Conservation (phyloP, 1,140 invertebrate species). For the Sinella curviseta region DNA sequence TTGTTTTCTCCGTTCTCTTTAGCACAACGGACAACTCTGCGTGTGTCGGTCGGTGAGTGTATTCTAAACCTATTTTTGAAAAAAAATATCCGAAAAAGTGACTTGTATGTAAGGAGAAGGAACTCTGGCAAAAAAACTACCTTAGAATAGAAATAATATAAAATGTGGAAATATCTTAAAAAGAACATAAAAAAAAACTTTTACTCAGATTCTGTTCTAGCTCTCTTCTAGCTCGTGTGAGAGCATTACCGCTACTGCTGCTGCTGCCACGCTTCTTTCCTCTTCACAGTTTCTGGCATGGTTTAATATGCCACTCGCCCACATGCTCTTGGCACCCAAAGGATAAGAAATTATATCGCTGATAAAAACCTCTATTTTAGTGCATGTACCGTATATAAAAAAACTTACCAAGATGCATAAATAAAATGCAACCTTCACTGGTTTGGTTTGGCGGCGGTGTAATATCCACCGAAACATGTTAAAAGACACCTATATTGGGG, state of each 20-base stretch:
- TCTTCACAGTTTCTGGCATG: neutral
- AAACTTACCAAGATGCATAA: no score
- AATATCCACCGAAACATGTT: no score
- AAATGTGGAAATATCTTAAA: neutral
- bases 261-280: neutral
- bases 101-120: neutral
- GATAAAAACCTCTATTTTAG: neutral
- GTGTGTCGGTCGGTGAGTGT: no score
- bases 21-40: no score
- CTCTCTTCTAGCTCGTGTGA: no score
- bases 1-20: no score
- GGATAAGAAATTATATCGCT: constrained; percentile 4
- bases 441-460: no score
- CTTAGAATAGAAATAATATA: constrained; percentile 11
- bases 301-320: neutral
- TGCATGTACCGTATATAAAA: no score
- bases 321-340: constrained; percentile 1
- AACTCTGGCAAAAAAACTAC: neutral
- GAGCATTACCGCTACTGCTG: no score
- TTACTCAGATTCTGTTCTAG: neutral
- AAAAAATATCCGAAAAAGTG: neutral
- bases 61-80: neutral
- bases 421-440: no score
- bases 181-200: neutral
- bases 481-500: no score